Conservation (phyloP, 2,113 vertebrate genomes). For the Motacilla tschutschensis region DNA sequence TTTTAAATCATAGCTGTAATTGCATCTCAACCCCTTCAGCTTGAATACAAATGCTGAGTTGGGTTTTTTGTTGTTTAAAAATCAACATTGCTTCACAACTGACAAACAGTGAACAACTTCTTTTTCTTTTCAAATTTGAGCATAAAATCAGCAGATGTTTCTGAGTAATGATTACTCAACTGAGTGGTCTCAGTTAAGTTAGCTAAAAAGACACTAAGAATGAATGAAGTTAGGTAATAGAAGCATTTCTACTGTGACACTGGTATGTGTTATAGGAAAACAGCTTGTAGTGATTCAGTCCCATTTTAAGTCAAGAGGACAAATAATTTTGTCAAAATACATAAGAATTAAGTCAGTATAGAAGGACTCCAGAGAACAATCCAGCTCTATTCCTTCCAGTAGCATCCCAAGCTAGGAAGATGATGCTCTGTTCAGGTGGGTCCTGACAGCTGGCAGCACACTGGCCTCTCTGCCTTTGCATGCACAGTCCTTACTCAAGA, state of each 20-base stretch:
- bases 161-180: neutral
- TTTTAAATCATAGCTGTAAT: neutral
- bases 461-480: neutral
- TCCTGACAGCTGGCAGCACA: neutral
- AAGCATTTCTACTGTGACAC: neutral
- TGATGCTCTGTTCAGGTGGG: neutral
- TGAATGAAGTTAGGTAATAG: neutral
- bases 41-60: neutral
- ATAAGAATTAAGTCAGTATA: neutral
- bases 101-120: neutral
- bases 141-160: neutral
- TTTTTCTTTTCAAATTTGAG: neutral
- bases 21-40: neutral
- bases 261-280: neutral
- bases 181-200: neutral
- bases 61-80: neutral
- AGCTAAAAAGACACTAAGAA: neutral
- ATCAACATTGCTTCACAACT: neutral
- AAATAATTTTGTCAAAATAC: neutral
- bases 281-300: neutral
- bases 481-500: neutral
- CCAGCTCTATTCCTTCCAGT: neutral
- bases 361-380: neutral
- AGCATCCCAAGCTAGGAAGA: neutral
- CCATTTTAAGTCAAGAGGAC: neutral